These are phyloP conservation scores for Spinus olivaceus DNA, from an alignment of 2,797 vertebrate species.

Conservation along the genomic window DNA sequence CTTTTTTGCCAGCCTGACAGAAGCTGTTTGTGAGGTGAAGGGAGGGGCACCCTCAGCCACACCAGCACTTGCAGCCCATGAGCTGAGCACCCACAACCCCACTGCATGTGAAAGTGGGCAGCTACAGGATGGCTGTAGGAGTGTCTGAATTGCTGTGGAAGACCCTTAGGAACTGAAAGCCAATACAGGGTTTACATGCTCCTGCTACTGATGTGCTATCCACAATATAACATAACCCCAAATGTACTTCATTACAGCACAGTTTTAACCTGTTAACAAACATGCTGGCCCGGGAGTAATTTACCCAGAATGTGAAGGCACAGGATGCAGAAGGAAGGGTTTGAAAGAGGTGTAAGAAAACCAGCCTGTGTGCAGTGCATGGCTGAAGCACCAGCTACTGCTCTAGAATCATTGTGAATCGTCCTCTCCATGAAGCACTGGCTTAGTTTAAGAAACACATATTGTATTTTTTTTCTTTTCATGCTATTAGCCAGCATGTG, in stretches of 20 bases:
- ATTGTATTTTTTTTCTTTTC: not conserved
- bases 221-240: not conserved
- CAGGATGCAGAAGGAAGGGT: not conserved
- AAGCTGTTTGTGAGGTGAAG: not conserved
- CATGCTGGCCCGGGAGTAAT: not conserved
- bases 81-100: not conserved
- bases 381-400: not conserved
- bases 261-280: not conserved
- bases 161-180: not conserved
- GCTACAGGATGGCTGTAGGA: not conserved
- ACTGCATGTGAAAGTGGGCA: accelerated
- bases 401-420: accelerated
- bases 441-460: not conserved
- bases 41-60: not conserved
- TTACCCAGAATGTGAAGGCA: not conserved
- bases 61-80: accelerated
- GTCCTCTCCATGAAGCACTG: not conserved
- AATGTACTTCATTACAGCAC: not conserved
- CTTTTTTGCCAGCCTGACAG: not conserved
- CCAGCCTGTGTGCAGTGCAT: accelerated
- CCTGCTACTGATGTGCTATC: not conserved
- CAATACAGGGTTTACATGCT: not conserved
- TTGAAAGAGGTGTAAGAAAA: not conserved
- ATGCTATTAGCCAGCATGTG: not conserved
- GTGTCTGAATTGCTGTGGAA: not conserved